Evolutionary conservation across 1,140 invertebrate species (phyloP), one percentile per base, ranked within the genome.

Genomic region (Periplaneta americana): DNA sequence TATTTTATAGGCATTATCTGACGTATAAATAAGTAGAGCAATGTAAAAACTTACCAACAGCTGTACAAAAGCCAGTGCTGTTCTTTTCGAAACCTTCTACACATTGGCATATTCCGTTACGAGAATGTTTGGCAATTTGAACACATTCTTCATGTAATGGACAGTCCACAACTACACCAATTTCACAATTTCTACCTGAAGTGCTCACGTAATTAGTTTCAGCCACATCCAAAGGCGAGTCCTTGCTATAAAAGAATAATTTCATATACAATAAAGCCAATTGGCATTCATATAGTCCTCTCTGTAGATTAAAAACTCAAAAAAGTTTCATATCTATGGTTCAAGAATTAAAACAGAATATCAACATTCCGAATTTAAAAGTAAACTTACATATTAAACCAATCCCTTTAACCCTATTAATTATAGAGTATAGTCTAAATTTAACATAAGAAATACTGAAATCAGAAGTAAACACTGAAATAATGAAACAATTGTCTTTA

Each of bases 71-170:
- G 83, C 90, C 90, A 77, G 89, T 89, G 34, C 86, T 85, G 85
- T 92, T 91, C 75, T 90, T 89, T 33, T 87, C 85, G 84, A 86
- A 94, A 22, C 92, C 92, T 28, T 88, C 85, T 48, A 90, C 87
- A 87, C 95, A 96, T 85, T 91, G 88, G 84, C 95, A 96, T 32
- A 93, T 87, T 6, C 95, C 94, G 84, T 90, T 90, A 48, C 90
- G 85, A 15, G 89, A 88, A 36, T 84, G 81, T 34, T 34, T 66
- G 80, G 85, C 85, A 78, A 86, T 81, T n/a, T 84, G 79, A 11
- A 84, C 81, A 83, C 88, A 89, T 28, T 83, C 81, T 84, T 88
- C 87, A 83, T 88, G 82, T 33, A 80, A 32, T 6, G 82, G 80
- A 83, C 88, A 89, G 34, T 84, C 75, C 28, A 78, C 80, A 31